Percentiles rank a stretch among this genome's conserved stretches.
phyloP scores from a whole-genome alignment of 2,113 vertebrate species.

The Indicator indicator region DNA sequence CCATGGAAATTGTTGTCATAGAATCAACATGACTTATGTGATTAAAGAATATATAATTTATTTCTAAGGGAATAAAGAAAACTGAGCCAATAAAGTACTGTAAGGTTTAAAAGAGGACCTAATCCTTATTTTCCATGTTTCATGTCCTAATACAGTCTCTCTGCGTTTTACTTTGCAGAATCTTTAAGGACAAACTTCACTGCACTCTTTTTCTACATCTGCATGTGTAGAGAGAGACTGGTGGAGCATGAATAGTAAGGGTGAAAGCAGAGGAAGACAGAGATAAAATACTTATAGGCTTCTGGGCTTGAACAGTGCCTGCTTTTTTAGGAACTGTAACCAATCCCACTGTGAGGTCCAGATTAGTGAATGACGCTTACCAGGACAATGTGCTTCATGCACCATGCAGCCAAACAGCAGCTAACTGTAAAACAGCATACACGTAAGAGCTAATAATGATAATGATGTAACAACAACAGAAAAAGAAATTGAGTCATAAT shows the following conservation, averaged over 20 bases:
- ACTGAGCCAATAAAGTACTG: neutral
- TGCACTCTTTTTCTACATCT: neutral
- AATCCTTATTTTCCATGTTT: neutral
- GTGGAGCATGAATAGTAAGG: neutral
- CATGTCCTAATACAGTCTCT: neutral
- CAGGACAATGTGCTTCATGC: slow-evolving; percentile 88
- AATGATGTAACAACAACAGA: neutral
- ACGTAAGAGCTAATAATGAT: slow-evolving; percentile 79
- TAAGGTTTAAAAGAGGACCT: neutral
- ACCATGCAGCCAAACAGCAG: slow-evolving; percentile 94
- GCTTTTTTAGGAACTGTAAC: slow-evolving; percentile 36
- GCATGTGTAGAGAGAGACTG: neutral
- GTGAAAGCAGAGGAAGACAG: neutral
- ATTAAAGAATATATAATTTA: slow-evolving; percentile 23
- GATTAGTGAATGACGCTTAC: slow-evolving; percentile 87
- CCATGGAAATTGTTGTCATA: slow-evolving; percentile 52
- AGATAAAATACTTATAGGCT: neutral
- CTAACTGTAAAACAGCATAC: slow-evolving; percentile 98
- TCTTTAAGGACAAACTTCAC: neutral
- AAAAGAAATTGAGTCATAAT: slow-evolving; percentile 51
- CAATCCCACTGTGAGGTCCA: slow-evolving; percentile 67
- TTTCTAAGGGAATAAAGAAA: slow-evolving; percentile 20
- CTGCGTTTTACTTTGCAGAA: neutral
- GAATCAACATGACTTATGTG: neutral
- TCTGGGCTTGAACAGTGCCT: neutral